Base-by-base conservation (phyloP, 2,888 invertebrate genomes). In the Troides helena region DNA sequence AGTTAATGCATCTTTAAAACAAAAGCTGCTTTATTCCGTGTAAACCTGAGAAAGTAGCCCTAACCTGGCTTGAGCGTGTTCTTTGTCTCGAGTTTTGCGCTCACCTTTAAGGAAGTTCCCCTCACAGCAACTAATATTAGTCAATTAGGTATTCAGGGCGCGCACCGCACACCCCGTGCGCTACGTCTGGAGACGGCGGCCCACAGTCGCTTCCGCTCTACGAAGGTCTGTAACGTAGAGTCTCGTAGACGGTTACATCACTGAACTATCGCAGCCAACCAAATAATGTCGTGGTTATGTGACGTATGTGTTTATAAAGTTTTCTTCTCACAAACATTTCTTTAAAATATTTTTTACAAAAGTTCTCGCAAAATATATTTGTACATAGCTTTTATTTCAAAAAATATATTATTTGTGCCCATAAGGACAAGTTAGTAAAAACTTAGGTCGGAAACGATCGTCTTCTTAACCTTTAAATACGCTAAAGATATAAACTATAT, bases 131-230 rank as follows among this genome's bases (percentile, higher is more conserved):
- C 90, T 90, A 90, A 91, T 90, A 90, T 90, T 89, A 90, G 87
- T 87, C 87, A 89, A 91, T 92, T 91, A 91, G 87, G 89, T 92
- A 92, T 92, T 92, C 92, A 90, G 88, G 84, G 77, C 89, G 88
- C 89, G 89, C 82, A 75, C 81, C 76, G 81, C 81, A 80, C 85
- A 81, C 85, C 83, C 85, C 85, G 82, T 85, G 84, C 81, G 77
- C 81, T 80, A 81, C 82, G 85, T 84, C 86, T 82, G 81, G 80
- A 81, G 80, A 81, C 83, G 81, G 80, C 79, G 79, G 80, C 82
- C 78, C 77, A 72, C 73, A 72, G 71, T 62, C 72, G 74, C 73
- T 77, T 78, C 80, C 77, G 79, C 76, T 75, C 39, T 57, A 64
- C 66, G 63, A 67, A 69, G 66, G 63, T 57, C 69, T 60, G 61